Evolutionary conservation across 2,797 vertebrate genomes (phyloP).

Genomic region (Percopsis omiscomaycus): DNA sequence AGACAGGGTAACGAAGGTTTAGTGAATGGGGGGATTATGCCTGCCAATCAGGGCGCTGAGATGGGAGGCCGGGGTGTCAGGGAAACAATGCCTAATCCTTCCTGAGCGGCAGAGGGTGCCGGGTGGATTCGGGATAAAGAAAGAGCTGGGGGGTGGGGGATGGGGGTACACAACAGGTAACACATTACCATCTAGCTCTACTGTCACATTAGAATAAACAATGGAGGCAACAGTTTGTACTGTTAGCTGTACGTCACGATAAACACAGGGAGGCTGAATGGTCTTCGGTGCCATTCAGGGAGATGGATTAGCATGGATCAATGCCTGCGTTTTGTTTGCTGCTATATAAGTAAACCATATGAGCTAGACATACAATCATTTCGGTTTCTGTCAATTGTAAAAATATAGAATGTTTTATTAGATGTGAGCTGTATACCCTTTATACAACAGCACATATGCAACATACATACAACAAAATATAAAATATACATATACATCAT

Average conservation of each 20-base stretch:
- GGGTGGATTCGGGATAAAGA: conserved; percentile 74
- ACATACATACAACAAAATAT: background rate
- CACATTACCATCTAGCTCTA: conserved; percentile 53
- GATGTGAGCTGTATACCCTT: background rate
- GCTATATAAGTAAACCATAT: background rate
- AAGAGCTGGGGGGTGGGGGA: conserved; percentile 40
- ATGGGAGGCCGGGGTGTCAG: conserved; percentile 79
- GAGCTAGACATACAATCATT: too few relatives aligned
- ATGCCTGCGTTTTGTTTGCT: conserved; percentile 37
- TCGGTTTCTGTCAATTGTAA: background rate
- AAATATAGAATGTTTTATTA: background rate
- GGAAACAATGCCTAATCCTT: conserved; percentile 84
- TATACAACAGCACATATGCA: conserved; percentile 12
- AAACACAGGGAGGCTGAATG: conserved; percentile 29
- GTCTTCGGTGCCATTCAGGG: background rate
- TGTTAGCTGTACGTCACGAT: conserved; percentile 48
- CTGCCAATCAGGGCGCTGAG: conserved; percentile 77
- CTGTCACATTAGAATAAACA: conserved; percentile 65
- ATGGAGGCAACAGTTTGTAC: conserved; percentile 50
- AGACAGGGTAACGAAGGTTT: conserved; percentile 74
- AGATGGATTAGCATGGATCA: conserved; percentile 16
- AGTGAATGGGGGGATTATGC: conserved; percentile 77
- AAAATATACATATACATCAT: background rate
- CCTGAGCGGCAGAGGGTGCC: conserved; percentile 75
- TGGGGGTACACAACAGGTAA: conserved; percentile 69